phyloP scores from a whole-genome alignment of 2,113 vertebrate species.

The Daboia siamensis region DNA sequence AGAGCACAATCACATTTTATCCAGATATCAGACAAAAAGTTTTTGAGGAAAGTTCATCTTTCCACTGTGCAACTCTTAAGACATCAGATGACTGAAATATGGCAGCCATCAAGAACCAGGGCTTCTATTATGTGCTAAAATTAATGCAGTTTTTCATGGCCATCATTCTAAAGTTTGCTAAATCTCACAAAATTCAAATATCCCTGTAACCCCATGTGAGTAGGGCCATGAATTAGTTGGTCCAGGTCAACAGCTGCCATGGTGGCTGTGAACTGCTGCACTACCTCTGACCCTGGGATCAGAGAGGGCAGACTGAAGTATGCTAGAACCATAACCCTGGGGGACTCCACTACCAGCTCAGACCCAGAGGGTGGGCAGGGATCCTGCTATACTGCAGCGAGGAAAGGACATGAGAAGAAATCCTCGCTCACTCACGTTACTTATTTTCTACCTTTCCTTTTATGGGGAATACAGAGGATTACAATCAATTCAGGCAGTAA shows the following conservation, averaged over 20 bases:
- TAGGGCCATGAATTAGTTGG: neutral
- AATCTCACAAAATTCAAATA: neutral
- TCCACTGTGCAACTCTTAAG: neutral
- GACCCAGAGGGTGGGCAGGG: neutral
- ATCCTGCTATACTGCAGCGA: neutral
- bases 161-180: neutral
- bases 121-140: neutral
- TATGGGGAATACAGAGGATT: neutral
- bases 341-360: neutral
- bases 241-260: neutral
- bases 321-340: neutral
- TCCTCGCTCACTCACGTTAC: neutral
- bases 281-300: neutral
- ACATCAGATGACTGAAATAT: neutral
- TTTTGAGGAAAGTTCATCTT: neutral
- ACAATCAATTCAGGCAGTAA: neutral
- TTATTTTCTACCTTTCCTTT: neutral
- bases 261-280: neutral
- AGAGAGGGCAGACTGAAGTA: neutral
- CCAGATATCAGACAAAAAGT: neutral
- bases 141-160: neutral
- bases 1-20: neutral
- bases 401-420: neutral
- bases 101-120: neutral
- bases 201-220: neutral